A percentile compares a stretch with the other conserved stretches of the same genome.
Evolutionary conservation across 2,113 vertebrate species (phyloP).

Genomic region (Propithecus coquereli): DNA sequence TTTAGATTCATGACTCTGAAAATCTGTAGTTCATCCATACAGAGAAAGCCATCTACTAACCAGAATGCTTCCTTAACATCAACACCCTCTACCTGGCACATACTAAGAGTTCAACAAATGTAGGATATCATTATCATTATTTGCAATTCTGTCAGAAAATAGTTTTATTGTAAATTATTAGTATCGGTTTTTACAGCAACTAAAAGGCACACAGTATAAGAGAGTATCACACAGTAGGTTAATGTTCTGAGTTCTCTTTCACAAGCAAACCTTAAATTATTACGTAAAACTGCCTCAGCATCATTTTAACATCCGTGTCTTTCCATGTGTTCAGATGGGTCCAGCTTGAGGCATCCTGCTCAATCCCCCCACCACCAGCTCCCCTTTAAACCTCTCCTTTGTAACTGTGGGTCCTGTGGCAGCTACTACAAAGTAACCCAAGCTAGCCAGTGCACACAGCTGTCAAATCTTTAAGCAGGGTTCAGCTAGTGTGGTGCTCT

Average conservation of each 20-base stretch:
- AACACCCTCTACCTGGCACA: neutral
- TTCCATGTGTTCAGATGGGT: neutral
- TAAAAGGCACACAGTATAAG: neutral
- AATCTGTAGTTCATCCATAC: neutral
- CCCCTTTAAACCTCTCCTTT: neutral
- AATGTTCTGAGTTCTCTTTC: neutral
- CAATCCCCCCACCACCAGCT: neutral
- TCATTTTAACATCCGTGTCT: neutral
- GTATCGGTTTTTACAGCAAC: neutral
- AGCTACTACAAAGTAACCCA: neutral
- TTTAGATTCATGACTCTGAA: slow-evolving; percentile 12
- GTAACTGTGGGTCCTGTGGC: neutral
- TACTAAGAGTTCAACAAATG: neutral
- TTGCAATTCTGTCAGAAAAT: neutral
- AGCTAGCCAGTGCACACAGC: neutral
- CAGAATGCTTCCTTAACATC: neutral
- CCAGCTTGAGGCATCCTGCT: neutral
- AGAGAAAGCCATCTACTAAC: neutral
- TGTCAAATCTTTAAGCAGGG: neutral
- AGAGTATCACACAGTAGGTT: neutral
- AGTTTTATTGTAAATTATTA: neutral
- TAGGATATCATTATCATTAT: neutral
- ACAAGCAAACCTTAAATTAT: neutral
- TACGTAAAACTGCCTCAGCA: neutral
- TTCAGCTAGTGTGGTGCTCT: neutral